Percentiles rank a stretch among this genome's conserved stretches.
These are phyloP conservation scores for Apamea epomidion DNA, from an alignment of 2,888 invertebrate species.

Conservation along the genomic window DNA sequence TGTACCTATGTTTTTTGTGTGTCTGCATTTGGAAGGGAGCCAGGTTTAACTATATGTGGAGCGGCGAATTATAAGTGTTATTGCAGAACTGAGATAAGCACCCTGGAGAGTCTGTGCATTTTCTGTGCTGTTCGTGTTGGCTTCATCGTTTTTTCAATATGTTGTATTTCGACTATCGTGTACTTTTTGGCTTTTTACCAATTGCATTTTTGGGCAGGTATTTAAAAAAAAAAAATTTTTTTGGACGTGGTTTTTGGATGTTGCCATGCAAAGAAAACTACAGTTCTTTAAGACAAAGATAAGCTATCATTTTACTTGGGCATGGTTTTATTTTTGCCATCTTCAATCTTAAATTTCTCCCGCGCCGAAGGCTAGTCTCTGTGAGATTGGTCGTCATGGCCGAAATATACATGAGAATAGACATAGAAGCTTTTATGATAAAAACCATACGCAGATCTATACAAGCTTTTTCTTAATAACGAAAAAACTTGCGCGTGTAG, in stretches of 20 bases:
- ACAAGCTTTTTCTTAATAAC: not conserved
- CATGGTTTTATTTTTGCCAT: too few species aligned
- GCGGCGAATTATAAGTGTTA: slow-evolving; percentile 50
- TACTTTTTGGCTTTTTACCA: not conserved
- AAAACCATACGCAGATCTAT: not conserved
- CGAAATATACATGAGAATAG: not conserved
- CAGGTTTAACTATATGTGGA: slow-evolving; percentile 45
- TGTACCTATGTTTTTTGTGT: not conserved
- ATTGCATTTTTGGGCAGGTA: not conserved
- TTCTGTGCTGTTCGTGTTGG: not conserved
- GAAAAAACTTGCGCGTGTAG: not conserved
- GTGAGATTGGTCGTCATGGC: too few species aligned
- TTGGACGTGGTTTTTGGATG: not conserved
- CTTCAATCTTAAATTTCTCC: too few species aligned
- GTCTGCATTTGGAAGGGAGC: slow-evolving; percentile 39
- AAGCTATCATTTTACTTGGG: too few species aligned
- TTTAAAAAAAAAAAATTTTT: too few species aligned
- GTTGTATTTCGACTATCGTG: too few species aligned
- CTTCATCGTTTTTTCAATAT: not conserved
- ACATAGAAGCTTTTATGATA: not conserved
- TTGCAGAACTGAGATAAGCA: slow-evolving; percentile 42
- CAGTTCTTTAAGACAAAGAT: not conserved
- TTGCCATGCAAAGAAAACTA: not conserved
- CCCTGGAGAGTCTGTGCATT: slow-evolving; percentile 36
- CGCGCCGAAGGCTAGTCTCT: too few species aligned